Conservation (phyloP, 2,113 vertebrate species). For the Pyrgilauda ruficollis region DNA sequence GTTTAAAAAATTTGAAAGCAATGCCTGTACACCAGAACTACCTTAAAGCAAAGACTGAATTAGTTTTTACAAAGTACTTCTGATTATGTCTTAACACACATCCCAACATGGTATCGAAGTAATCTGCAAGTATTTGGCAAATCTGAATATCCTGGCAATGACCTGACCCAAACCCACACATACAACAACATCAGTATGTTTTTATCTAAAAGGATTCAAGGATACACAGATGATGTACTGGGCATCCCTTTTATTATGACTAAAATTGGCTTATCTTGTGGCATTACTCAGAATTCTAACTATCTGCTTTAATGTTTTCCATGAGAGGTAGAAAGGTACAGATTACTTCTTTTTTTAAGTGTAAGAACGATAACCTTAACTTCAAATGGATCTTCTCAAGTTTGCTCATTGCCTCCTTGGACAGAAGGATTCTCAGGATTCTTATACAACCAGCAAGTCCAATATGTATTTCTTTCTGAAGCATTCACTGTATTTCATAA, state of each 20-base stretch:
- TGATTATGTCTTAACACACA: background rate
- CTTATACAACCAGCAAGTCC: background rate
- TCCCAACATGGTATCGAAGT: accelerated
- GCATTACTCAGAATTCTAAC: background rate
- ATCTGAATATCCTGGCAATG: background rate
- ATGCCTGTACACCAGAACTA: background rate
- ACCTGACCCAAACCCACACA: background rate
- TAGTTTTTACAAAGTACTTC: background rate
- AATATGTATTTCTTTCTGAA: background rate
- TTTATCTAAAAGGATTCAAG: background rate
- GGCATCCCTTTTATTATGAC: background rate
- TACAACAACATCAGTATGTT: accelerated
- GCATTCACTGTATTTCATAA: background rate
- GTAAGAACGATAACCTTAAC: background rate
- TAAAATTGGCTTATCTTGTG: background rate
- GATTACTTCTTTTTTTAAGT: background rate
- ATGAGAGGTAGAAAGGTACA: background rate
- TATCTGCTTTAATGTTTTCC: background rate
- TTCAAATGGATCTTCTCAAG: background rate
- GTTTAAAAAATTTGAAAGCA: background rate
- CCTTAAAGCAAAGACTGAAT: background rate
- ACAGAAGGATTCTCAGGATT: background rate
- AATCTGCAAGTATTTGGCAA: background rate
- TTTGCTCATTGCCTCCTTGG: background rate
- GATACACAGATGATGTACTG: background rate